phyloP scores from a whole-genome alignment of 2,888 invertebrate species.

The Nasonovia ribisnigri region DNA sequence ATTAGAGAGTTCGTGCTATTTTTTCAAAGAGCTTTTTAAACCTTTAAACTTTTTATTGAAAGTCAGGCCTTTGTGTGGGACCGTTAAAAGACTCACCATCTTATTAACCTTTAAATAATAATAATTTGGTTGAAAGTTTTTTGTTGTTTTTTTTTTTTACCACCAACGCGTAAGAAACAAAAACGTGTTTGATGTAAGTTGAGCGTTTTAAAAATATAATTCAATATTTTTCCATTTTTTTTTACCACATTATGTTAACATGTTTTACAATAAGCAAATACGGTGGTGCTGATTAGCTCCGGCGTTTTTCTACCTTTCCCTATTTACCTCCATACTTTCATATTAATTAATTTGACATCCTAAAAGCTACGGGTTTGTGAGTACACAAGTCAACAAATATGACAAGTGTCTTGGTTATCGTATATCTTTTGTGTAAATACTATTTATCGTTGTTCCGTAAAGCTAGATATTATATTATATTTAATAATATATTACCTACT shows the following conservation, averaged over 20 bases:
- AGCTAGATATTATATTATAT: conserved; percentile 34
- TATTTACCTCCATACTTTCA: background rate
- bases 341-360: conserved; percentile 5
- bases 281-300: background rate
- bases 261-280: background rate
- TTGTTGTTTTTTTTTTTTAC: background rate
- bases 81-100: conserved; percentile 20
- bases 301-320: background rate
- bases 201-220: conserved; percentile 31
- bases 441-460: background rate
- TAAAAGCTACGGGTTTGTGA: conserved; percentile 20
- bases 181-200: conserved; percentile 38
- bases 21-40: conserved; percentile 53
- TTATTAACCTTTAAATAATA: conserved; percentile 47
- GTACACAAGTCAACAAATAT: conserved; percentile 19
- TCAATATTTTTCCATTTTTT: background rate
- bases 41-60: conserved; percentile 39
- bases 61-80: conserved; percentile 44
- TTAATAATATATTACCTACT: background rate
- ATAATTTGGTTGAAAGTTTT: conserved; percentile 38
- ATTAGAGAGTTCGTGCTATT: conserved; percentile 39
- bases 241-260: background rate
- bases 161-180: background rate
- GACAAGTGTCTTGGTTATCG: background rate
- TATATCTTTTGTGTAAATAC: conserved; percentile 40